Evolutionary conservation across 2,113 vertebrate genomes (phyloP).

Genomic region (Meriones unguiculatus): DNA sequence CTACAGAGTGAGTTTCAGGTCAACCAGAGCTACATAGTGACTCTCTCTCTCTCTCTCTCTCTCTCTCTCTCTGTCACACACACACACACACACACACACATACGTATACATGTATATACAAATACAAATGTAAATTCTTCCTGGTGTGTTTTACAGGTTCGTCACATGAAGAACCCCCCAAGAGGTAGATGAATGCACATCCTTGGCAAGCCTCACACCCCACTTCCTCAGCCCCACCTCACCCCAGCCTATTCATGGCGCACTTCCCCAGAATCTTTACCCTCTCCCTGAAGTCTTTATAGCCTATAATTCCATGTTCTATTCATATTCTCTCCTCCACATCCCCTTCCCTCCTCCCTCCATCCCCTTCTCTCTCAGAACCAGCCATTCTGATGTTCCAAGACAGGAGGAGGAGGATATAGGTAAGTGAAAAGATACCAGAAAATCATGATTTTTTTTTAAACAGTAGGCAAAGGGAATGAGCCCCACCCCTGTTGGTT

Average conservation of each 20-base stretch:
- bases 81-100: no score
- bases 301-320: background rate
- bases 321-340: background rate
- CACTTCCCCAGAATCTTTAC: no score
- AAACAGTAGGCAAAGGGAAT: background rate
- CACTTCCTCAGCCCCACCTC: background rate
- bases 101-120: background rate
- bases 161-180: background rate
- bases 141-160: background rate
- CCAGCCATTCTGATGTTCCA: background rate
- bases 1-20: background rate
- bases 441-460: background rate
- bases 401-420: background rate
- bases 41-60: background rate
- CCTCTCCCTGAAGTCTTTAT: background rate
- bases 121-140: background rate
- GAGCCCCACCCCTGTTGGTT: background rate
- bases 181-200: slow-evolving; percentile 39
- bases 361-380: background rate
- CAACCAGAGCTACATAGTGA: background rate
- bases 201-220: background rate
- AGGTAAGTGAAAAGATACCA: slow-evolving; percentile 3
- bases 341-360: background rate
- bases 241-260: background rate
- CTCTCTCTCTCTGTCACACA: background rate